Conservation (phyloP, 2,113 vertebrate species). For the Syngnathoides biaculeatus region DNA sequence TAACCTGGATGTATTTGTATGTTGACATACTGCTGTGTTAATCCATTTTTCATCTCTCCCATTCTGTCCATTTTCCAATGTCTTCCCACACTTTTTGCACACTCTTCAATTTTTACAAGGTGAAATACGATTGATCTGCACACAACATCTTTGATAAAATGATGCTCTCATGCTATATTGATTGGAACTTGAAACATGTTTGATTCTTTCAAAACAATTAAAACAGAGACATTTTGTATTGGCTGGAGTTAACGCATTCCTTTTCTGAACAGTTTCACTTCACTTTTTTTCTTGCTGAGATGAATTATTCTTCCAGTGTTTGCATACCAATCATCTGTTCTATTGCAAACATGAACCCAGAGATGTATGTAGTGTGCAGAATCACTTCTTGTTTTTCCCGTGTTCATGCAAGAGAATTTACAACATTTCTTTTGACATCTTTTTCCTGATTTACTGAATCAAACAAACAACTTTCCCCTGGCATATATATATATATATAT, state of each 20-base stretch:
- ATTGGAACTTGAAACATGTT: conserved; percentile 37
- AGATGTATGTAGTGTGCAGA: no score
- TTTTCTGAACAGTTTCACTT: conserved; percentile 20
- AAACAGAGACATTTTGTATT: conserved; percentile 21
- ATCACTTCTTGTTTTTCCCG: no score
- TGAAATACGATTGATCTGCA: conserved; percentile 57
- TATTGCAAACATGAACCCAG: no score
- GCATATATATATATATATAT: no score
- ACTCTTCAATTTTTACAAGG: conserved; percentile 37
- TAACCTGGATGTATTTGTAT: no score
- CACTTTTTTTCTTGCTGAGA: conserved; percentile 2
- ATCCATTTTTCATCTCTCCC: not conserved
- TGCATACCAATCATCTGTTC: no score
- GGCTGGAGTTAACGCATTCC: conserved; percentile 24
- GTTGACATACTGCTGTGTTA: not conserved
- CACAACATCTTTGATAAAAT: conserved; percentile 40
- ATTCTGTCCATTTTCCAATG: not conserved
- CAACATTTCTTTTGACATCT: no score
- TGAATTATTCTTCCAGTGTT: no score
- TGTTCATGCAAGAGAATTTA: no score
- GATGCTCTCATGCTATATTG: conserved; percentile 34
- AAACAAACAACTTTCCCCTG: no score
- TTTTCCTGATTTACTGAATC: no score
- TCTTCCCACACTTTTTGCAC: conserved; percentile 20
- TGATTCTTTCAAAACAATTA: conserved; percentile 18